phyloP scores from a whole-genome alignment of 2,797 vertebrate species.

The Gallinago stenura region DNA sequence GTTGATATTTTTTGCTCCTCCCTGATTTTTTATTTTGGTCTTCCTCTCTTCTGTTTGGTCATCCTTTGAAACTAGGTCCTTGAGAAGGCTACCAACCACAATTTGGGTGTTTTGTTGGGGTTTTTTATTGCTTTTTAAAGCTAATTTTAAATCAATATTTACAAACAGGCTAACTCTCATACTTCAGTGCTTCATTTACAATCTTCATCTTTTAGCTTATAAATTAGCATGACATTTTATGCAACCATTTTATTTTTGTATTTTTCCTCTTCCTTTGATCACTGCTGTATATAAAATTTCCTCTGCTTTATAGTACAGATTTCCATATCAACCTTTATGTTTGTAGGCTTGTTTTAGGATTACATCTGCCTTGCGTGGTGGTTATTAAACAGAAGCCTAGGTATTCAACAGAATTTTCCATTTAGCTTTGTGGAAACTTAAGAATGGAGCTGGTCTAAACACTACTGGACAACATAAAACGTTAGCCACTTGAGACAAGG shows the following conservation, averaged over 20 bases:
- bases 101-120: neutral
- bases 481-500: neutral
- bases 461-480: neutral
- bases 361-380: neutral
- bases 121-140: neutral
- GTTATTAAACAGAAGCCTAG: neutral
- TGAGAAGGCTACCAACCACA: neutral
- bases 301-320: neutral
- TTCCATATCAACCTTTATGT: neutral
- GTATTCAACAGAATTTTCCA: neutral
- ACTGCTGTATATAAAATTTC: neutral
- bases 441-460: neutral
- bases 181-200: neutral
- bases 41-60: neutral
- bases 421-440: neutral
- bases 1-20: neutral
- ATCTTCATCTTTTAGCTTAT: neutral
- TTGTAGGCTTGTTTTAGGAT: neutral
- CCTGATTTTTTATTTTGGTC: neutral
- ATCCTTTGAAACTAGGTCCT: neutral
- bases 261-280: neutral
- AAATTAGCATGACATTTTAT: neutral
- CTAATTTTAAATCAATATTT: constrained; percentile 3
- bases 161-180: neutral
- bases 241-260: neutral